Conservation (phyloP, 1,140 invertebrate species). For the Arion vulgaris region DNA sequence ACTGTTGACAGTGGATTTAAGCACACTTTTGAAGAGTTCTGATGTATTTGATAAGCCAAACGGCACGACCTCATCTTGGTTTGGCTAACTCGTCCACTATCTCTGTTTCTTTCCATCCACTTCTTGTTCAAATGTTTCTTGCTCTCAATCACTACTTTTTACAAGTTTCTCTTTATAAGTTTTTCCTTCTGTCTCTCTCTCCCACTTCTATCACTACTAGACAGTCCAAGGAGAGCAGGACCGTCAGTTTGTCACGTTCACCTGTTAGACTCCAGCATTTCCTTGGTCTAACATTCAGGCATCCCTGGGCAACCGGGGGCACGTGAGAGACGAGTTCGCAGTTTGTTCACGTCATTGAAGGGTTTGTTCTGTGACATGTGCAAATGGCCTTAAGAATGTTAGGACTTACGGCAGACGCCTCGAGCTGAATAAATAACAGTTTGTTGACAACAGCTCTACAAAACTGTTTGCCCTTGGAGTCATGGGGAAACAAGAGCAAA, state of each 20-base stretch:
- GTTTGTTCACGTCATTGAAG: slow-evolving; percentile 18
- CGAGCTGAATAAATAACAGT: background rate
- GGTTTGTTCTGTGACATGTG: slow-evolving; percentile 8
- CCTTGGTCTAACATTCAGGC: background rate
- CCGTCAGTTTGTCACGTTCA: slow-evolving; percentile 8
- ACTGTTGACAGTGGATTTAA: background rate
- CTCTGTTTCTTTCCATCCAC: background rate
- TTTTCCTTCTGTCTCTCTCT: background rate
- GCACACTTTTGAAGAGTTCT: background rate
- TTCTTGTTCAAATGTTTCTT: background rate
- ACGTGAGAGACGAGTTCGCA: background rate
- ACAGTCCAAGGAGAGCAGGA: background rate
- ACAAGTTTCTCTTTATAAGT: background rate
- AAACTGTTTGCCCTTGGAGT: background rate
- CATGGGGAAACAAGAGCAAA: background rate
- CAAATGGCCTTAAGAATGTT: slow-evolving; percentile 26
- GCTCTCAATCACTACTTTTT: background rate
- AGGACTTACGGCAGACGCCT: background rate
- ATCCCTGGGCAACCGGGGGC: background rate
- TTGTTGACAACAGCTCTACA: background rate
- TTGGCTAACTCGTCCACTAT: background rate
- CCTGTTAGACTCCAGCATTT: background rate
- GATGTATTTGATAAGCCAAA: background rate
- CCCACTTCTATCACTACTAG: background rate
- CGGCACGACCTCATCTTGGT: background rate